These are phyloP conservation scores for Ptilorrhoa leucosticta DNA, from an alignment of 2,113 vertebrate genomes.

Conservation along the genomic window DNA sequence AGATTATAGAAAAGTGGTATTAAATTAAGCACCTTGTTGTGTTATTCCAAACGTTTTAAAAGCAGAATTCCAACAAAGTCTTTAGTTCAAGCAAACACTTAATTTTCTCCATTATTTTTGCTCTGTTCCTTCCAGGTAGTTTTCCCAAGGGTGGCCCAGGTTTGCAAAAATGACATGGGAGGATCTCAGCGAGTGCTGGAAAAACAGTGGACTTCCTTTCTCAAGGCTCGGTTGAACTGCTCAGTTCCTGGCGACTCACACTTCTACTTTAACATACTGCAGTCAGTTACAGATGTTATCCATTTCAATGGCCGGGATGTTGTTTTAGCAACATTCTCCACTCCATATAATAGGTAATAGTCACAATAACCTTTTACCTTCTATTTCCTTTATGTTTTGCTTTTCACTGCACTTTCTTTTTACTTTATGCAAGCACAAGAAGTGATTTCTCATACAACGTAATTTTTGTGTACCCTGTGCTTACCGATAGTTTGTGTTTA, in stretches of 20 bases:
- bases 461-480: neutral
- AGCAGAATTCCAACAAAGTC: neutral
- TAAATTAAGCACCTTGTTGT: conserved; percentile 56
- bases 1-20: conserved; percentile 67
- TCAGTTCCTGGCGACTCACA: conserved; percentile 97
- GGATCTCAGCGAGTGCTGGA: conserved; percentile 96
- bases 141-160: conserved; percentile 93
- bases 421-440: neutral
- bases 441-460: neutral
- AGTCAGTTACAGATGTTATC: conserved; percentile 93
- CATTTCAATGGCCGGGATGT: conserved; percentile 88
- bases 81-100: neutral
- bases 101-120: neutral
- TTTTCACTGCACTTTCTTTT: neutral
- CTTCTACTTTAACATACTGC: conserved; percentile 98
- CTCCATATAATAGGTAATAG: conserved; percentile 94
- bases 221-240: conserved; percentile 95
- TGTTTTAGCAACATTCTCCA: conserved; percentile 96
- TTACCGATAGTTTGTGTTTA: neutral
- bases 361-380: neutral
- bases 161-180: conserved; percentile 95
- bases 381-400: neutral
- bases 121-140: conserved; percentile 79
- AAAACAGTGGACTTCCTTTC: conserved; percentile 98
- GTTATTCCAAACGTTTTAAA: conserved; percentile 15